Percentiles rank a stretch among this genome's conserved stretches.
These are phyloP conservation scores for Andrena hattorfiana DNA, from an alignment of 2,888 invertebrate genomes.

Conservation along the genomic window DNA sequence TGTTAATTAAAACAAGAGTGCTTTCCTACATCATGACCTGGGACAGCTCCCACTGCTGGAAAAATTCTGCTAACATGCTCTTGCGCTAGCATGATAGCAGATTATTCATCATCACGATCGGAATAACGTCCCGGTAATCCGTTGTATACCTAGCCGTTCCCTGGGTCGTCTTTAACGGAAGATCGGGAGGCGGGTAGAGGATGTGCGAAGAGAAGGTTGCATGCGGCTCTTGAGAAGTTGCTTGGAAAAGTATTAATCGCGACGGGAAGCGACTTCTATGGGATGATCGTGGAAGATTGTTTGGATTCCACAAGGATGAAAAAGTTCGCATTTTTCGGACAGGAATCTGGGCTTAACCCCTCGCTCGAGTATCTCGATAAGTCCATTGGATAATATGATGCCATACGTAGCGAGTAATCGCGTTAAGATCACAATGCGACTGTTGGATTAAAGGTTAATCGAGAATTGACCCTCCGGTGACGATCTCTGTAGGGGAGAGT, in stretches of 20 bases:
- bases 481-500: no score
- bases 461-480: no score
- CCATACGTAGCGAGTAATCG: no score
- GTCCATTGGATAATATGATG: no score
- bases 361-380: no score
- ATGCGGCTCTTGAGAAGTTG: background rate
- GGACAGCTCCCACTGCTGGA: constrained; percentile 17
- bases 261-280: background rate
- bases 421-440: background rate
- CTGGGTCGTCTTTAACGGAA: background rate
- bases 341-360: no score
- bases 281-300: constrained; percentile 1
- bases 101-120: constrained; percentile 56
- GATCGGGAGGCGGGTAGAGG: background rate
- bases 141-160: background rate
- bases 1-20: no score
- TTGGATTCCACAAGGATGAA: background rate
- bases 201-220: background rate
- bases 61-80: constrained; percentile 21
- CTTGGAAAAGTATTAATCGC: constrained; percentile 1
- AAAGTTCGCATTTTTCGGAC: no score
- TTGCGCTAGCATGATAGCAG: constrained; percentile 36
- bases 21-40: background rate
- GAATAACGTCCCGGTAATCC: constrained; percentile 34
- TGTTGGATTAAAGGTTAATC: background rate